phyloP scores from a whole-genome alignment of 2,797 vertebrate genomes.

The Vultur gryphus region DNA sequence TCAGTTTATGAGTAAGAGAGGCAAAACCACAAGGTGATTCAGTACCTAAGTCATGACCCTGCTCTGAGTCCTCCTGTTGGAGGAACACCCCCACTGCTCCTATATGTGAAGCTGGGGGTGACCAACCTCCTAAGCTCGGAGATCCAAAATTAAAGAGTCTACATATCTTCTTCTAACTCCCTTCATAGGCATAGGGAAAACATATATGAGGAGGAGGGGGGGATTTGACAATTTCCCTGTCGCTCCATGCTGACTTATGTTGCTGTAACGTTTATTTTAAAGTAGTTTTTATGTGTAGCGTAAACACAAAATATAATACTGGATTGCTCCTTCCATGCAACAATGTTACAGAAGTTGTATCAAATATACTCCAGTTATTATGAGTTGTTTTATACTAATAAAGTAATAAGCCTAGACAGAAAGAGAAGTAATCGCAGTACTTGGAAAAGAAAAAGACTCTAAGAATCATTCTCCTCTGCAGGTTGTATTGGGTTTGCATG shows the following conservation, averaged over 20 bases:
- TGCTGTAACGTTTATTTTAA: background rate
- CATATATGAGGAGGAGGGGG: fast-evolving
- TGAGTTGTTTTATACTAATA: background rate
- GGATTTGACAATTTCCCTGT: background rate
- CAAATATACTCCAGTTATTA: background rate
- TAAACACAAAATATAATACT: background rate
- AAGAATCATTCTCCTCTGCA: background rate
- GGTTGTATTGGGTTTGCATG: background rate
- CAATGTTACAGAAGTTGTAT: background rate
- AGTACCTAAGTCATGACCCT: background rate
- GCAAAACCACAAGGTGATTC: background rate
- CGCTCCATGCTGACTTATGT: background rate
- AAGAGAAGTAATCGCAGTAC: background rate
- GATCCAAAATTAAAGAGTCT: background rate
- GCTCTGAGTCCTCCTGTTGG: background rate
- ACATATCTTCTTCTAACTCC: background rate
- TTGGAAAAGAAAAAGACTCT: background rate
- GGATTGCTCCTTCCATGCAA: background rate
- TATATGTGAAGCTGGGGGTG: background rate
- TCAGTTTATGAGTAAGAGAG: background rate
- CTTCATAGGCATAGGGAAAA: background rate
- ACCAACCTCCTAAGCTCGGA: background rate
- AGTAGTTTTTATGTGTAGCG: background rate
- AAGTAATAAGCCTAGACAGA: background rate
- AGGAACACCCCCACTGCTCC: background rate